Conservation (phyloP, 2,797 vertebrate genomes). For the Trematocara caparti region DNA sequence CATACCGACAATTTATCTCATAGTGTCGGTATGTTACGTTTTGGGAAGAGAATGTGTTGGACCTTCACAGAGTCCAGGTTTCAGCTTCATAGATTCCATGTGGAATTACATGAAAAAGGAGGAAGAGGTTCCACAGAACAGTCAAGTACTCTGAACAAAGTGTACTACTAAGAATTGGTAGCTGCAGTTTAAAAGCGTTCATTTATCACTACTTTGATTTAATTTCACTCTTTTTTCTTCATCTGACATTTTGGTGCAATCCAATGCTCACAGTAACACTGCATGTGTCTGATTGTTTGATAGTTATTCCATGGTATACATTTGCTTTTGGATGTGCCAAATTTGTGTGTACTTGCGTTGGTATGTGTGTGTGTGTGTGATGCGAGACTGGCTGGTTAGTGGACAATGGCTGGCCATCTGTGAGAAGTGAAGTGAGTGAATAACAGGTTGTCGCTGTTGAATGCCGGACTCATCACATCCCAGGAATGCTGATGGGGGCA, state of each 20-base stretch:
- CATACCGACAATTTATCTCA: background rate
- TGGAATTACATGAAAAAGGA: background rate
- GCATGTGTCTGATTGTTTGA: background rate
- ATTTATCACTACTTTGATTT: background rate
- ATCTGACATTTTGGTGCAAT: background rate
- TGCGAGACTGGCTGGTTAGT: background rate
- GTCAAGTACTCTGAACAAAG: background rate
- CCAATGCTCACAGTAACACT: background rate
- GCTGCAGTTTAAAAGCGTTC: background rate
- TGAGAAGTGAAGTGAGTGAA: constrained; percentile 68
- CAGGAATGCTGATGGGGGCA: constrained; percentile 70
- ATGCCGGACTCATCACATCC: constrained; percentile 74
- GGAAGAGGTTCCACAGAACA: background rate
- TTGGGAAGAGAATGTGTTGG: background rate
- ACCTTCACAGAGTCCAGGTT: background rate
- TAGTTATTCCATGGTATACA: background rate
- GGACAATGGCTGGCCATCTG: constrained; percentile 68
- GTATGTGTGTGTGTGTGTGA: background rate
- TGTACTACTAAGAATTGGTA: background rate
- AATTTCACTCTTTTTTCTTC: background rate
- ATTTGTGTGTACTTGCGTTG: background rate
- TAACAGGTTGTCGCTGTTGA: constrained; percentile 67
- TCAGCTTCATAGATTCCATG: background rate
- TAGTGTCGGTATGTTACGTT: background rate
- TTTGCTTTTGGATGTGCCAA: background rate